A percentile compares a stretch with the other conserved stretches of the same genome.
Conservation (phyloP, 2,797 vertebrate species). For the Dromococcyx pavoninus region DNA sequence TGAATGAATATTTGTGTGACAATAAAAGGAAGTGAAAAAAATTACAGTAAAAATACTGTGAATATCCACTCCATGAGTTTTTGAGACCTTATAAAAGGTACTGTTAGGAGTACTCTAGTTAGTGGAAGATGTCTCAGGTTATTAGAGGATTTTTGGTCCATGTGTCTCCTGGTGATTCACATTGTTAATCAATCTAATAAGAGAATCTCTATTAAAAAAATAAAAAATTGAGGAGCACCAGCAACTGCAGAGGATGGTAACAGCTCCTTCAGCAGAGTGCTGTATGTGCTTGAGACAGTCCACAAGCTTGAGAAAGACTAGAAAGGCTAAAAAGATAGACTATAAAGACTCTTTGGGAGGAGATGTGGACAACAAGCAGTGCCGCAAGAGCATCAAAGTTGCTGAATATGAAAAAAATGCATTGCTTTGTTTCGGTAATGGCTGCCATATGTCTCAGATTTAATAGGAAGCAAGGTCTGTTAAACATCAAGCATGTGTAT, state of each 20-base stretch:
- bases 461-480: not conserved
- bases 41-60: not conserved
- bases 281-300: not conserved
- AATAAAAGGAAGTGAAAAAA: not conserved
- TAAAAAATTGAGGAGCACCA: rapidly evolving
- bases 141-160: not conserved
- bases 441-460: constrained; percentile 40
- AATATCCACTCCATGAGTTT: not conserved
- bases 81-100: not conserved
- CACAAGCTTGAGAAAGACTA: not conserved
- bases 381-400: not conserved
- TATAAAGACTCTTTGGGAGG: not conserved
- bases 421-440: constrained; percentile 5
- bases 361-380: not conserved
- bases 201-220: not conserved
- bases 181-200: not conserved
- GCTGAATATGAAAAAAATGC: constrained; percentile 5
- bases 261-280: not conserved
- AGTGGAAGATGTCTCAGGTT: not conserved
- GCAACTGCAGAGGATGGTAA: not conserved
- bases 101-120: not conserved
- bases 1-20: not conserved
- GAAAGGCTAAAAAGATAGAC: not conserved
- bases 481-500: constrained; percentile 30
- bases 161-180: not conserved